Percentiles rank a stretch among this genome's conserved stretches.
These are phyloP conservation scores for Willisornis vidua DNA, from an alignment of 2,113 vertebrate genomes.

Conservation along the genomic window DNA sequence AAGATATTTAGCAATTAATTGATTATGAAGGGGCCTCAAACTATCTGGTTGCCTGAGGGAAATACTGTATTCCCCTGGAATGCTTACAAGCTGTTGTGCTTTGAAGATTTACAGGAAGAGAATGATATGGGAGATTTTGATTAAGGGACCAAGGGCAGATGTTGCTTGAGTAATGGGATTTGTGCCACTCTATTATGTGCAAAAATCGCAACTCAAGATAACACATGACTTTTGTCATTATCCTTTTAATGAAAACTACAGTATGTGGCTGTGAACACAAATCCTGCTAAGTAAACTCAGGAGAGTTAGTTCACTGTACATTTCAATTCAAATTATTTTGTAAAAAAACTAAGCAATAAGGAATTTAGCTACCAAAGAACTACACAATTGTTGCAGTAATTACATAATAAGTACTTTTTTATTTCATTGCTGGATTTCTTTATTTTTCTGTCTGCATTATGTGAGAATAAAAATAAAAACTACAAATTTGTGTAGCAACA, in stretches of 20 bases:
- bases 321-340: conserved; percentile 41
- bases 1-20: conserved; percentile 25
- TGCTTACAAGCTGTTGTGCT: not conserved
- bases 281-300: conserved; percentile 49
- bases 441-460: not conserved
- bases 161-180: conserved; percentile 52
- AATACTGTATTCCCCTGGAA: not conserved
- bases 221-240: conserved; percentile 58
- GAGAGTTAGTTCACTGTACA: conserved; percentile 43
- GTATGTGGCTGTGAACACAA: conserved; percentile 46
- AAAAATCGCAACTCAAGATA: conserved; percentile 48
- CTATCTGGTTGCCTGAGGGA: conserved; percentile 8
- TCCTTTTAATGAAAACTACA: conserved; percentile 54
- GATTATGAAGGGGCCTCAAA: conserved; percentile 21
- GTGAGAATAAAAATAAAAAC: not conserved
- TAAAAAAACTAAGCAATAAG: conserved; percentile 19
- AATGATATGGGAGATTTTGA: conserved; percentile 48
- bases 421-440: not conserved
- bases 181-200: conserved; percentile 37
- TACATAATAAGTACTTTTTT: not conserved
- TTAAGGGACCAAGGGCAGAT: conserved; percentile 44
- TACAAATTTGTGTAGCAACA: not conserved
- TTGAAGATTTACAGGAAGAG: conserved; percentile 51
- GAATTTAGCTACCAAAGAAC: not conserved
- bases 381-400: not conserved